Base-by-base conservation (phyloP, 2,113 vertebrate genomes). In the Leucoraja erinaceus region DNA sequence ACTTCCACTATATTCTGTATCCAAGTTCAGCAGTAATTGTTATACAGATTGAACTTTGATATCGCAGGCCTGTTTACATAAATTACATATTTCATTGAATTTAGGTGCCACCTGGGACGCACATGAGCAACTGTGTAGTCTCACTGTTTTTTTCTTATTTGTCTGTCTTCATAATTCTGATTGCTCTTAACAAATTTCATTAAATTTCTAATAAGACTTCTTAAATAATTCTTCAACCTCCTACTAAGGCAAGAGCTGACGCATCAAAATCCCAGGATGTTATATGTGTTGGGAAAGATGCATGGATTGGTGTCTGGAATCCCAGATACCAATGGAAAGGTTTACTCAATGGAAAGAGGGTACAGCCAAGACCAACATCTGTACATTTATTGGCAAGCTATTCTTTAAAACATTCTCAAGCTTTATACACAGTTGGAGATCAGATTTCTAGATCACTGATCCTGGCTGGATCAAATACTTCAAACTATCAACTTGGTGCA, bases 81-180 rank as follows among this genome's bases (percentile, higher is more conserved):
- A 74, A 74, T 74, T 20, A 31, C 81, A 86, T 56, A 86, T 86
- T 86, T 86, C 56, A 86, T 25, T 4, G 56, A 86, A 86, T 86
- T 25, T n/a, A 25, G 56, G 11, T 14, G 56, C 0, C 22, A 86
- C 22, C 14, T 3, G 10, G 81, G 81, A n/a, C 56, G 61, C 22
- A 25, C 56, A 8, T 56, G 20, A 9, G 38, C 22, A 84, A 6
- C 56, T 86, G 28, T 61, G 28, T 5, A n/a, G 10, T 12, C 28
- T 86, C 56, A n/a, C 81, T 59, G 25, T 1, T 59, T 61, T 84
- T 54, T 11, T 61, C 54, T 84, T 22, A 11, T 84, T n/a, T 84
- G 22, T 47, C 25, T 59, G 22, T 22, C 54, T 59, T 59, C 11
- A 12, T 86, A 86, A 31, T 61, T 86, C 81, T 86, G 81, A 61